Conservation (phyloP, 2,797 vertebrate genomes). For the Brachyalestes nurse region DNA sequence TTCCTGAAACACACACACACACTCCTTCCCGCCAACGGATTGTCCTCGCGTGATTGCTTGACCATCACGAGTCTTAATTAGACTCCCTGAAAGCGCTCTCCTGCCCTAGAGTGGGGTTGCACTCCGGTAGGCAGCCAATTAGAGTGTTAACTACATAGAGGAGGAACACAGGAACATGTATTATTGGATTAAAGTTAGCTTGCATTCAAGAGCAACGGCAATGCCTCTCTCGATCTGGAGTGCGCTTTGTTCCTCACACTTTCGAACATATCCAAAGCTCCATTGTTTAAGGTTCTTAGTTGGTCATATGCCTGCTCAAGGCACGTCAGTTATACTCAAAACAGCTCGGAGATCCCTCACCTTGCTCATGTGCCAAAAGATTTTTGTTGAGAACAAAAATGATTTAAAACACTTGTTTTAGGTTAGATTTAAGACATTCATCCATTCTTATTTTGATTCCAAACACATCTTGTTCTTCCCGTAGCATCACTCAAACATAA, state of each 20-base stretch:
- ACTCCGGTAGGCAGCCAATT: constrained; percentile 10
- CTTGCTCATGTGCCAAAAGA: not conserved
- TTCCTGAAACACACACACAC: not conserved
- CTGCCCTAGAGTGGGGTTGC: not conserved
- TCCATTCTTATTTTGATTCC: not conserved
- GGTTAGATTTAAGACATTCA: not conserved
- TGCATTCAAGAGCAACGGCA: not conserved
- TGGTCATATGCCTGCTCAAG: constrained; percentile 75
- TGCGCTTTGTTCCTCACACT: not conserved
- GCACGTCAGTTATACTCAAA: constrained; percentile 52
- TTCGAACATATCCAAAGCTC: constrained; percentile 9
- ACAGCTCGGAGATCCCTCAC: not conserved
- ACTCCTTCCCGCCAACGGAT: constrained; percentile 45
- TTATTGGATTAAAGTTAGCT: not conserved
- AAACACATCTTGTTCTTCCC: not conserved
- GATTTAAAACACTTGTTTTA: not conserved
- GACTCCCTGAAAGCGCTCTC: constrained; percentile 2
- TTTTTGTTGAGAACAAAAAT: not conserved
- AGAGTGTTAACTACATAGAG: not conserved
- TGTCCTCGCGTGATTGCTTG: constrained; percentile 25
- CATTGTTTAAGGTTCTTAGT: constrained; percentile 72
- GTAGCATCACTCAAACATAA: no score
- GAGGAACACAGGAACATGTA: not conserved
- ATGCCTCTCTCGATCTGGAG: not conserved
- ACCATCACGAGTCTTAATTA: constrained; percentile 28